phyloP scores from a whole-genome alignment of 1,140 invertebrate genomes.

The Ooceraea biroi region DNA sequence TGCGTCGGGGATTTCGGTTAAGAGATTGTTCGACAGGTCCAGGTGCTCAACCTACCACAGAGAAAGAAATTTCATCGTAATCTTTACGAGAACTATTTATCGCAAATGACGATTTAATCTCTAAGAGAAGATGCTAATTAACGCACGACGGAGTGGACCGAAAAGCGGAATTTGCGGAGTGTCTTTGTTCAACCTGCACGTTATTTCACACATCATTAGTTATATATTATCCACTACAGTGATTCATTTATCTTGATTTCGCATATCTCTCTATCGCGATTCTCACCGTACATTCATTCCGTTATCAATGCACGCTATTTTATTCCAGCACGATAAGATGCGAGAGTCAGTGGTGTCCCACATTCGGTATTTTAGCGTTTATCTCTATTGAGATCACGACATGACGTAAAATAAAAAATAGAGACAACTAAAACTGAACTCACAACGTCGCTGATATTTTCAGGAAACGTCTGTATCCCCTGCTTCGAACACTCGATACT shows the following conservation, averaged over 20 bases:
- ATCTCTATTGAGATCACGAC: neutral
- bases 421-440: conserved; percentile 31
- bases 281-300: neutral
- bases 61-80: conserved; percentile 3
- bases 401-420: neutral
- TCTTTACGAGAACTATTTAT: neutral
- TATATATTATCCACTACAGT: neutral
- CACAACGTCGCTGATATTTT: conserved; percentile 74
- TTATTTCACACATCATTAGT: neutral
- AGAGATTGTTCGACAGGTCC: conserved; percentile 79
- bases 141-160: neutral
- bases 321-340: neutral
- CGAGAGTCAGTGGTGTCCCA: neutral
- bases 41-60: conserved; percentile 76
- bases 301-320: conserved; percentile 18
- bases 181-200: neutral
- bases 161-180: neutral
- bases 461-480: conserved; percentile 72
- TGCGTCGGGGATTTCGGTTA: conserved; percentile 71
- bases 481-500: conserved; percentile 72
- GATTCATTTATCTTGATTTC: conserved; percentile 15
- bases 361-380: no score
- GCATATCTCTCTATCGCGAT: neutral
- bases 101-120: neutral
- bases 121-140: neutral